These are phyloP conservation scores for Caerostris darwini DNA, from an alignment of 1,140 invertebrate species.

Conservation along the genomic window DNA sequence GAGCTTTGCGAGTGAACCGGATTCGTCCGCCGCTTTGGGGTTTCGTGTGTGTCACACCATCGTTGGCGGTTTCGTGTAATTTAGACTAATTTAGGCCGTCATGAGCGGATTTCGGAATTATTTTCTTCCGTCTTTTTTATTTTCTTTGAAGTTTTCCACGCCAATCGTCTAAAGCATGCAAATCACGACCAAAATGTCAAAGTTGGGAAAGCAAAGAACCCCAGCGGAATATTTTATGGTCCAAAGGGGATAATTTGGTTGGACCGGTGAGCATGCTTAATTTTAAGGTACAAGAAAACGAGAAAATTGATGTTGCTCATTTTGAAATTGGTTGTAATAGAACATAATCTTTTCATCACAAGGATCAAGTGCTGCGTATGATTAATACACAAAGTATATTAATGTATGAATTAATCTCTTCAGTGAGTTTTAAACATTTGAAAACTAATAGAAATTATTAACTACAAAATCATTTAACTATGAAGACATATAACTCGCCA, in stretches of 20 bases:
- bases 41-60: slow-evolving; percentile 25
- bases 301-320: neutral
- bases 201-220: neutral
- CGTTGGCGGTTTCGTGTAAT: slow-evolving; percentile 31
- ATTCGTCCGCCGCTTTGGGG: neutral
- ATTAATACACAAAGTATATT: neutral
- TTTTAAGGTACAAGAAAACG: no score
- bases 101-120: neutral
- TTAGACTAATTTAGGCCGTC: neutral
- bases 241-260: neutral
- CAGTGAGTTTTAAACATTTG: no score
- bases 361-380: neutral
- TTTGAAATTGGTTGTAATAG: neutral
- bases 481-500: no score
- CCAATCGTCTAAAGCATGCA: neutral
- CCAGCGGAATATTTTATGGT: neutral
- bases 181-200: neutral
- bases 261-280: no score
- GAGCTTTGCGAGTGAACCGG: slow-evolving; percentile 30
- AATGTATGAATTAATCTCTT: no score
- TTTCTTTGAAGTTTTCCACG: neutral
- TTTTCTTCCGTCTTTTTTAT: slow-evolving; percentile 1
- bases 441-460: no score
- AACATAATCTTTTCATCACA: neutral
- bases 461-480: no score